Evolutionary conservation across 1,140 invertebrate genomes (phyloP).

Genomic region (Thaumatotibia leucotreta): DNA sequence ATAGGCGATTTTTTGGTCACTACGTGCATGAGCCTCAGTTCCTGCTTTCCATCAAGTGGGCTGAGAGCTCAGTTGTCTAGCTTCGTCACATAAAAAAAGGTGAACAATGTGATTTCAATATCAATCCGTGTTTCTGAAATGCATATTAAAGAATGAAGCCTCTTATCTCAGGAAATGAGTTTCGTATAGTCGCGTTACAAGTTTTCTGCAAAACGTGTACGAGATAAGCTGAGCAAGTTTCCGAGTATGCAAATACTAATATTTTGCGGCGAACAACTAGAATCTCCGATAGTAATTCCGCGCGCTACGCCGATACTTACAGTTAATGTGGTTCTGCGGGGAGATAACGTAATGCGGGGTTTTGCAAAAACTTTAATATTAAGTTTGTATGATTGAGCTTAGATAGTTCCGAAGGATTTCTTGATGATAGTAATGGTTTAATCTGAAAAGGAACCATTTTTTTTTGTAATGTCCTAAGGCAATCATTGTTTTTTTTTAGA

Average conservation of each 20-base stretch:
- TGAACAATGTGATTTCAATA: no score
- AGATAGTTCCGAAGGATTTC: no score
- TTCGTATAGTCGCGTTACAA: background rate
- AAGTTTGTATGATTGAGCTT: no score
- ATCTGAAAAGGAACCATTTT: no score
- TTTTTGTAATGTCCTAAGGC: no score
- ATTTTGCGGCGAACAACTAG: background rate
- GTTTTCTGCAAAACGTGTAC: slow-evolving; percentile 1
- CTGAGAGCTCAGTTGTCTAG: no score
- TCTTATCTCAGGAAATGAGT: background rate
- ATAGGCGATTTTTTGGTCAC: background rate
- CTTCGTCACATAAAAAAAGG: no score
- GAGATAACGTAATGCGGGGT: background rate
- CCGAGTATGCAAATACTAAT: slow-evolving; percentile 8
- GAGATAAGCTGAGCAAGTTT: slow-evolving; percentile 4
- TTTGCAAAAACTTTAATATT: background rate
- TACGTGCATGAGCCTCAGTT: no score
- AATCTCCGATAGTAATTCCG: background rate
- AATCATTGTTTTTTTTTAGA: no score
- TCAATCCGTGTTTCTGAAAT: background rate
- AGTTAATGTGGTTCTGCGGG: background rate
- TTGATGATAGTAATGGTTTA: no score
- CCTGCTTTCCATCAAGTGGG: no score
- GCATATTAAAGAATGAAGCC: background rate
- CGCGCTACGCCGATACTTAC: background rate